Evolutionary conservation across 2,797 vertebrate species (phyloP).

Genomic region (Uromys caudimaculatus): DNA sequence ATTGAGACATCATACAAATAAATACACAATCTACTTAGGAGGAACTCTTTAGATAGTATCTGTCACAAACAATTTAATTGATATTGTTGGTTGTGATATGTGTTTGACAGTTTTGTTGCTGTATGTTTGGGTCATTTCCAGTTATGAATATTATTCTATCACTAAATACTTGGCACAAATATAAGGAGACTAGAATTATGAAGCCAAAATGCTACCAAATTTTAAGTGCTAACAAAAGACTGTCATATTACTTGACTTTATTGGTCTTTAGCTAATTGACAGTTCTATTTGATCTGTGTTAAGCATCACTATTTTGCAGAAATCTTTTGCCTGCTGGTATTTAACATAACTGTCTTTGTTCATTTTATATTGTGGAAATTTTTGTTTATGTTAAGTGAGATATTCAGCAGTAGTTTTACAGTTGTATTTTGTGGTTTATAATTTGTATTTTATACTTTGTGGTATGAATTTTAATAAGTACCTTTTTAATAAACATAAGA

Average conservation of each 20-base stretch:
- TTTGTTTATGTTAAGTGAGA: background rate
- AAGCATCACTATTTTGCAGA: background rate
- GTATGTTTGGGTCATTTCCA: background rate
- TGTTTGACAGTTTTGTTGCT: background rate
- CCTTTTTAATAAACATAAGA: background rate
- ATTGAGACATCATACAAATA: slow-evolving; percentile 13
- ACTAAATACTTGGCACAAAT: background rate
- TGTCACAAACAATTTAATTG: background rate
- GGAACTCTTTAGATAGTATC: background rate
- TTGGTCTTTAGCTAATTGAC: background rate
- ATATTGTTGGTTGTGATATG: background rate
- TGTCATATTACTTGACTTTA: background rate
- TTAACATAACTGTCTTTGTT: background rate
- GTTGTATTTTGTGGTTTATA: slow-evolving; percentile 14
- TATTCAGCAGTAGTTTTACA: background rate
- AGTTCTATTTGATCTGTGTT: background rate
- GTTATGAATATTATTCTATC: background rate
- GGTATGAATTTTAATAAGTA: background rate
- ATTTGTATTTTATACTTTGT: background rate
- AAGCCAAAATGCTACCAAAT: background rate
- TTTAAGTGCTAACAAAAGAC: background rate
- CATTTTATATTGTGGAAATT: background rate
- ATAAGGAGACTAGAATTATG: background rate
- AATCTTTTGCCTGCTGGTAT: background rate
- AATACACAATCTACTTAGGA: background rate